Evolutionary conservation across 1,140 invertebrate species (phyloP), one percentile per base, ranked within the genome.

Genomic region (Parasteatoda tepidariorum): DNA sequence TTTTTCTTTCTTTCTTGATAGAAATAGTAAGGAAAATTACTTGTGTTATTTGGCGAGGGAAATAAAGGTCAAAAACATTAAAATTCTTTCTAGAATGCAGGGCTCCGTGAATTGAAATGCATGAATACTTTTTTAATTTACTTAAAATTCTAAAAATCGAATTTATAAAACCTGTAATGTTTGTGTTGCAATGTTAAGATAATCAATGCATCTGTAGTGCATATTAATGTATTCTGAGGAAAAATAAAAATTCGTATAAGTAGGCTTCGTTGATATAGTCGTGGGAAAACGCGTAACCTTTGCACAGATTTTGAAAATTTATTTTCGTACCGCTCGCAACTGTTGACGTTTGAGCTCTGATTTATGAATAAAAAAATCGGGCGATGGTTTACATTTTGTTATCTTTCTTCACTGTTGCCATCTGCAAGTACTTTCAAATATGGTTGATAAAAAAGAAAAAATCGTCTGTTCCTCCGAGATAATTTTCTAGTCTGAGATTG

Each of bases 291-390:
- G 54, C 18, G 18, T 28, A 41, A 41, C 18, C 5, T 22, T 11
- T 30, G 28, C 30, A 33, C 18, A 22, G n/a, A 15, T 57, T 73
- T 22, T 22, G 7, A 57, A 13, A 28, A 30, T 73, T 73, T 73
- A 73, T 75, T 75, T 75, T 48, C 54, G 26, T 41, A 18, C 38
- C 18, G 9, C 34, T 15, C 15, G 28, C 7, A 68, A 28, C 57
- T 75, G 73, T 75, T 75, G 73, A 75, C 73, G 61, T 75, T 75
- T 62, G 15, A 57, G 33, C 73, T 33, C 41, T 75, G 73, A 62
- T 75, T 75, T 75, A 75, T 75, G 73, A 22, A 7, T 26, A 62
- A 62, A 75, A 75, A 59, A 74, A 33, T 1, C 18, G 7, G 22
- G 38, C 9, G 3, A 7, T 62, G 73, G 73, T 75, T 75, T 75